Evolutionary conservation across 2,888 invertebrate genomes (phyloP).

Genomic region (Drosophila eohydei): DNA sequence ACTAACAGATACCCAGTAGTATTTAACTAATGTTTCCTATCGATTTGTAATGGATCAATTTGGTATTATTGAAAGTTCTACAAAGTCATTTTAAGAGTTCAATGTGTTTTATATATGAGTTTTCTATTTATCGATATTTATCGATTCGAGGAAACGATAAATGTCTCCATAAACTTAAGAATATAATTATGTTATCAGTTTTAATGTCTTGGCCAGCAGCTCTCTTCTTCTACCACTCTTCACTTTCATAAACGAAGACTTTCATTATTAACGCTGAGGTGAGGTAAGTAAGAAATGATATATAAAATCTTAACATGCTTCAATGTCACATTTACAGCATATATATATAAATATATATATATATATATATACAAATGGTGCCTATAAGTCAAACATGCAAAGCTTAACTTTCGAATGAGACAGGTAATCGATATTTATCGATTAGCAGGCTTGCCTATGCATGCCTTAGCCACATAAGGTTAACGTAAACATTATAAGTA

Average conservation of each 20-base stretch:
- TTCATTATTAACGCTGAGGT: too few species aligned
- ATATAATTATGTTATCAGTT: too few species aligned
- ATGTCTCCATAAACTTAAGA: too few species aligned
- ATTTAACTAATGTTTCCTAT: too few species aligned
- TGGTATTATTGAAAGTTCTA: too few species aligned
- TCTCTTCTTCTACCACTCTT: too few species aligned
- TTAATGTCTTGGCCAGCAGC: too few species aligned
- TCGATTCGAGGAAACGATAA: not conserved
- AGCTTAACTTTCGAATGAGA: not conserved
- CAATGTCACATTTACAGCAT: too few species aligned
- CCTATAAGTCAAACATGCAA: not conserved
- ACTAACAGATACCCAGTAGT: constrained; percentile 1
- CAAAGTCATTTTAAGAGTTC: too few species aligned
- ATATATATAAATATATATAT: not conserved
- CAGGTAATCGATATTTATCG: constrained; percentile 3
- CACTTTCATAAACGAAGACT: too few species aligned
- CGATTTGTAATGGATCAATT: not conserved
- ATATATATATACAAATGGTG: not conserved
- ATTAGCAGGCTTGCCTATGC: not conserved
- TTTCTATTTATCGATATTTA: not conserved
- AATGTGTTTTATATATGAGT: too few species aligned
- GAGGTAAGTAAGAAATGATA: not conserved
- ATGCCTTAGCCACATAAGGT: not conserved
- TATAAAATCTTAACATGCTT: not conserved
- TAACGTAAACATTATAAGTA: not conserved